A percentile compares a stretch with the other conserved stretches of the same genome.
These are phyloP conservation scores for Orthonyx spaldingii DNA, from an alignment of 2,113 vertebrate genomes.

Conservation along the genomic window DNA sequence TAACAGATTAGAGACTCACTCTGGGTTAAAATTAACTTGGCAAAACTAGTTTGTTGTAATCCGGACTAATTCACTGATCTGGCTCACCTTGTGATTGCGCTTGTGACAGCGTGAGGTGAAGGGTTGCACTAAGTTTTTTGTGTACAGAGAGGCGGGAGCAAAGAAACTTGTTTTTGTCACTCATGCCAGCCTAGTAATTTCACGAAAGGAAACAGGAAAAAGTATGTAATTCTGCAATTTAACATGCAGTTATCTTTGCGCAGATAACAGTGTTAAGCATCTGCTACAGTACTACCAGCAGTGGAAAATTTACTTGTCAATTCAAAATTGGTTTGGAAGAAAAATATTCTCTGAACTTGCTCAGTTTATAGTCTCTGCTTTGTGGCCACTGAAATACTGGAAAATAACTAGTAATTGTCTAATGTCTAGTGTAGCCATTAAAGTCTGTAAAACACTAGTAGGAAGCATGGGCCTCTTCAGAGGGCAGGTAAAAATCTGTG, in stretches of 20 bases:
- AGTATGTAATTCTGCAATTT: neutral
- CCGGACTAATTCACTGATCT: constrained; percentile 22
- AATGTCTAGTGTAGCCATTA: neutral
- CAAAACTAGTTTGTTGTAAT: constrained; percentile 41
- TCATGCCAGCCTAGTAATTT: neutral
- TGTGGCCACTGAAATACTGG: neutral
- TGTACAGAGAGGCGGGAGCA: neutral
- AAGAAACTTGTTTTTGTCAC: neutral
- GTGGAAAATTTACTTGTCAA: neutral
- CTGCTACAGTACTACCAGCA: neutral
- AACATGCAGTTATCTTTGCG: fast-evolving
- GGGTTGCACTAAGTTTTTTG: neutral
- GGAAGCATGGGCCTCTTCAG: neutral
- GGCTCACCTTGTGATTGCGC: constrained; percentile 31
- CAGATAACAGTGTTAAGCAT: neutral
- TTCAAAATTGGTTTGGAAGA: neutral
- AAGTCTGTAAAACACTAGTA: neutral
- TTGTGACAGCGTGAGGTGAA: neutral
- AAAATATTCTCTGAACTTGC: neutral
- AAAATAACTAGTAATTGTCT: neutral
- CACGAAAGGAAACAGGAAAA: neutral
- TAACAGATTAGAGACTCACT: neutral
- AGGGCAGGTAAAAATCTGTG: neutral
- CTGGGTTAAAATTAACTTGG: constrained; percentile 45
- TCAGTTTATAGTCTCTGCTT: neutral